Base-by-base conservation (phyloP, 2,888 invertebrate species). In the Dasypolia templi region DNA sequence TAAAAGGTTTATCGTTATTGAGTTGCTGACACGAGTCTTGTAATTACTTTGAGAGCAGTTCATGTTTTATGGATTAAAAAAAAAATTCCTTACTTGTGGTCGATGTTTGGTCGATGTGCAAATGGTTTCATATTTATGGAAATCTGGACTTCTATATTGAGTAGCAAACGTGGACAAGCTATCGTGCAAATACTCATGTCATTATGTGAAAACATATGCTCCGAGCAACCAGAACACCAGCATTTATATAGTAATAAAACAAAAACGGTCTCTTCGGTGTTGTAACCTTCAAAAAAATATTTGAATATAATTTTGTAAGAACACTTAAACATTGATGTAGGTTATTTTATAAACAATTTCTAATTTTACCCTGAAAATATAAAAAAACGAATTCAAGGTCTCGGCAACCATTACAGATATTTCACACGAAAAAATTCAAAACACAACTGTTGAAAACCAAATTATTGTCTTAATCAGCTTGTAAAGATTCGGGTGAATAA, bases 401-500 rank as follows among this genome's bases (percentile, higher is more conserved):
- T 44, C 9, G 39, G 44, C 39, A 29, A 42, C 58, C 35, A 58
- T 68, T 46, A 55, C 5, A 44, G 17, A 71, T 56, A 67, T 29
- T 46, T 58, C 17, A 32, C 26, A 12, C 22, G 1, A 14, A 0
- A 42, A 75, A 22, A n/a, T 64, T 35, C 26, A 46, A 68, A 53
- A 44, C 17, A 67, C 7, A 56, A 56, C 42, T 83, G 63, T 39
- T 69, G 64, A 49, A 77, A 63, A 32, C 35, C 62, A 62, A 58
- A 73, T 58, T 12, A 68, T 70, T 35, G 2, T 49, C 17, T 29
- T 62, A 73, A 72, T 75, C 65, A 68, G 71, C 19, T 35, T 22
- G 39, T 5, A 68, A 75, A 42, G 26, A 75, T 66, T 68, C 61
- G 12, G n/a, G 29, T 53, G 63, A 58, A n/a, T 75, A 75, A 58